Conservation (phyloP, 2,888 invertebrate genomes). For the Megalurothrips usitatus region DNA sequence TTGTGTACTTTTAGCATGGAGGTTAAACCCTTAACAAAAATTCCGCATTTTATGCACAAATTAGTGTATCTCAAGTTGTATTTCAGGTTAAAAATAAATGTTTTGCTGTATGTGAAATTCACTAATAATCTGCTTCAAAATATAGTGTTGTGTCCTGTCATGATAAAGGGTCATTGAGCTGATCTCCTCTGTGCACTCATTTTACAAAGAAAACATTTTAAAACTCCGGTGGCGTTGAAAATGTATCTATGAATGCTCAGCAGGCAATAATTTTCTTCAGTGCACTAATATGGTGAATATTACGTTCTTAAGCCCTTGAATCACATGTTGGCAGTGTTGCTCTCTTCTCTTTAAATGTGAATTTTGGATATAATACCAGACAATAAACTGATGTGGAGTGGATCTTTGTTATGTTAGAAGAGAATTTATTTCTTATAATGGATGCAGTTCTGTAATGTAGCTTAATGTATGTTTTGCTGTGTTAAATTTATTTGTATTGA, state of each 20-base stretch:
- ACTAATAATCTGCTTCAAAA: not conserved
- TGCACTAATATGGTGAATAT: not conserved
- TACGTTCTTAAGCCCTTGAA: not conserved
- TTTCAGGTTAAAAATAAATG: too few species aligned
- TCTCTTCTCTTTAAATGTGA: slow-evolving; percentile 9
- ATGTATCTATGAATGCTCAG: not conserved
- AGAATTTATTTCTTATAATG: slow-evolving; percentile 19
- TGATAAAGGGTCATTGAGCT: not conserved
- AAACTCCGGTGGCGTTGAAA: not conserved
- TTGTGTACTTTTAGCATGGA: too few species aligned
- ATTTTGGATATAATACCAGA: slow-evolving; percentile 16
- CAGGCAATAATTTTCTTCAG: not conserved
- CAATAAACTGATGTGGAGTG: slow-evolving; percentile 22
- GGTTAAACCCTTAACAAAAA: too few species aligned
- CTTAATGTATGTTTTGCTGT: slow-evolving; percentile 10
- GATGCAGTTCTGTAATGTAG: not conserved
- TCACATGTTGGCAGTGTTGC: not conserved
- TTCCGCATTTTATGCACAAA: too few species aligned
- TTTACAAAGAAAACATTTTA: not conserved
- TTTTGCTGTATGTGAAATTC: too few species aligned
- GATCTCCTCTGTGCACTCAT: too few species aligned
- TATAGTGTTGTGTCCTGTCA: not conserved
- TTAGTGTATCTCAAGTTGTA: too few species aligned
- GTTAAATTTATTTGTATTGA: not conserved
- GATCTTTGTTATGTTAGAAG: not conserved